Base-by-base conservation (phyloP, 2,888 invertebrate species). In the Ligdia adustata region DNA sequence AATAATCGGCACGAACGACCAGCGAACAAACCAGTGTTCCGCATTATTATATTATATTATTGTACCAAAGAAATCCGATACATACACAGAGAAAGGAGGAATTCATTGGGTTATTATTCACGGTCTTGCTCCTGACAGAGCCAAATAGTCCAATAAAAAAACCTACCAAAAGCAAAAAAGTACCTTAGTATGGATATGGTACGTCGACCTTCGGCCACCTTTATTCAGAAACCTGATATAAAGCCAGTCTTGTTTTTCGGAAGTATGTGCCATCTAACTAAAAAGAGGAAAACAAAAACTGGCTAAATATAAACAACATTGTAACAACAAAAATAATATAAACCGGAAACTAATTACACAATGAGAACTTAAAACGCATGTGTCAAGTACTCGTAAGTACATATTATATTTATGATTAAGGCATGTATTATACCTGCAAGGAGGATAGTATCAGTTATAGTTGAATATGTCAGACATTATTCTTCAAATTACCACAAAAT, bases 271-370 rank as follows among this genome's bases (percentile, higher is more conserved):
- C 7, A 31, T 18, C 32, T 24, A 22, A 27, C 13, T 27, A 9
- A 42, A 18, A 16, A 26, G 31, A 32, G 38, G 32, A 45, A 45
- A 45, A 35, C 28, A 44, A 29, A 14, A 44, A 37, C 37, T 16
- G 29, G 44, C 37, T 31, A 24, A 22, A 24, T 9, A 24, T 16
- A 43, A 22, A 35, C 35, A 37, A 39, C 38, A 26, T 11, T 24
- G 28, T 28, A 28, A 28, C n/a, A 38, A 11, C 15, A 27, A 37
- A 20, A 24, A 4, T 12, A 15, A 26, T 26, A 24, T 18, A n/a
- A 37, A 27, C 27, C 37, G 37, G 37, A 37, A 31, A 24, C 14
- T 22, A 28, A 24, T 38, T 38, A 22, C 22, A 22, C 18, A 18
- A 18, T 4, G 4, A 18, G 18, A 6, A 5, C 4, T 18, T 1